Percentiles rank a stretch among this genome's conserved stretches.
These are phyloP conservation scores for Prochilodus magdalenae DNA, from an alignment of 2,113 vertebrate genomes.

Conservation along the genomic window DNA sequence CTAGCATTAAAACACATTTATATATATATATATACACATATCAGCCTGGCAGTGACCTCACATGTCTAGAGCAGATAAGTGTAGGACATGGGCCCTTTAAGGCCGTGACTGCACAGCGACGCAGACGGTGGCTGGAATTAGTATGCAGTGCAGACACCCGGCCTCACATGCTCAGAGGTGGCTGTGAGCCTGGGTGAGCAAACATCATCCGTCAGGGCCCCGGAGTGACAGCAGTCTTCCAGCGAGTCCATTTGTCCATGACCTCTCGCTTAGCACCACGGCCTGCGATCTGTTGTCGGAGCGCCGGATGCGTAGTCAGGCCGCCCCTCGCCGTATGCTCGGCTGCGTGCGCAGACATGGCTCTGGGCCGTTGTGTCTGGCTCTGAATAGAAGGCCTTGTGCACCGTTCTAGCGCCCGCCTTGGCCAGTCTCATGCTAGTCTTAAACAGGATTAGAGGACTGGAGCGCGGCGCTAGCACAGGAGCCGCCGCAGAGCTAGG, in stretches of 20 bases:
- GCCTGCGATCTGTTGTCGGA: background rate
- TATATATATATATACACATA: no score
- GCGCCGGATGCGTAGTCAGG: slow-evolving; percentile 2
- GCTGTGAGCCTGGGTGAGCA: slow-evolving; percentile 23
- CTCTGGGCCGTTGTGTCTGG: background rate
- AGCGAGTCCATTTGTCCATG: slow-evolving; percentile 43
- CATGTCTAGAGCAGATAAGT: no score
- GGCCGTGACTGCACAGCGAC: background rate
- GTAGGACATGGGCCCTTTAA: background rate
- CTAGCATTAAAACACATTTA: no score
- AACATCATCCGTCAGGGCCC: slow-evolving; percentile 41
- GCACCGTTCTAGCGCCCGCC: background rate
- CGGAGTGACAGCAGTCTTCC: slow-evolving; percentile 28
- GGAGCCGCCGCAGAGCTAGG: background rate
- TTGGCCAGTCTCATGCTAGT: background rate
- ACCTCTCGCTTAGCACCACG: slow-evolving; percentile 15
- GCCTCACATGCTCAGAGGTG: background rate
- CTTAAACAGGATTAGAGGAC: background rate
- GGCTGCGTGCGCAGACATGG: slow-evolving; percentile 7
- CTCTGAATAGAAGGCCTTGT: background rate
- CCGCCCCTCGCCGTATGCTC: slow-evolving; percentile 25
- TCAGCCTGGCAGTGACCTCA: no score
- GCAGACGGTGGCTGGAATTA: slow-evolving; percentile 9
- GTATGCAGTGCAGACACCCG: background rate
- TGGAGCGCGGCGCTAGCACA: background rate